These are phyloP conservation scores for Aphaenogaster rudis DNA, from an alignment of 1,140 invertebrate genomes.

Conservation along the genomic window DNA sequence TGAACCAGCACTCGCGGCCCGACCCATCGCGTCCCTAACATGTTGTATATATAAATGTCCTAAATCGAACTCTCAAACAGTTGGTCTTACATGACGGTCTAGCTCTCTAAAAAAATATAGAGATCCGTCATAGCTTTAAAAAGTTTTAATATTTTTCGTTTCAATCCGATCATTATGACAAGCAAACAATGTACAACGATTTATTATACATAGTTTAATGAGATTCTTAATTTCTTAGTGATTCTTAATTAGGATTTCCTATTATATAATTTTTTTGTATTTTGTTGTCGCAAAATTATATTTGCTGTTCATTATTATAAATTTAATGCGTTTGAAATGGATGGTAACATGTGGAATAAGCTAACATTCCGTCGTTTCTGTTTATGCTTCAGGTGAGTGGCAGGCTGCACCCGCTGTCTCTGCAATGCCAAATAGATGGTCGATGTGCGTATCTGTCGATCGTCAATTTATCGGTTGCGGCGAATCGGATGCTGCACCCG, in stretches of 20 bases:
- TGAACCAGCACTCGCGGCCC: conserved; percentile 79
- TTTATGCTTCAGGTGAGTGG: conserved; percentile 87
- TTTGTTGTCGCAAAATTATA: not conserved
- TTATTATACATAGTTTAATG: not conserved
- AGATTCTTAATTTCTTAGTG: not conserved
- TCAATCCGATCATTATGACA: not conserved
- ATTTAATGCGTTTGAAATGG: not conserved
- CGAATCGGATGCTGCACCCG: conserved; percentile 86
- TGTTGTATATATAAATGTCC: conserved; percentile 68
- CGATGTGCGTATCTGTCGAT: conserved; percentile 86
- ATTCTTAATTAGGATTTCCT: not conserved
- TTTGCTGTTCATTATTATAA: not conserved
- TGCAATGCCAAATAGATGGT: conserved; percentile 87
- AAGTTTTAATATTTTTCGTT: not conserved
- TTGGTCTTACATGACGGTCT: conserved; percentile 5
- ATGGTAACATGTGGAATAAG: conserved; percentile 34
- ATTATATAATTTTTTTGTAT: not conserved
- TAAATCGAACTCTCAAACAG: conserved; percentile 59
- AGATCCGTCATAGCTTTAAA: not conserved
- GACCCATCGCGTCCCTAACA: conserved; percentile 77
- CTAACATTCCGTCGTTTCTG: conserved; percentile 64
- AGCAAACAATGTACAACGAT: not conserved
- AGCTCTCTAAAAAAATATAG: not conserved
- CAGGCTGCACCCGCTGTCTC: conserved; percentile 86
- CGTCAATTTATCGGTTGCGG: conserved; percentile 87